Evolutionary conservation across 2,797 vertebrate genomes (phyloP), one percentile per base, ranked within the genome.

Genomic region (Erpetoichthys calabaricus): DNA sequence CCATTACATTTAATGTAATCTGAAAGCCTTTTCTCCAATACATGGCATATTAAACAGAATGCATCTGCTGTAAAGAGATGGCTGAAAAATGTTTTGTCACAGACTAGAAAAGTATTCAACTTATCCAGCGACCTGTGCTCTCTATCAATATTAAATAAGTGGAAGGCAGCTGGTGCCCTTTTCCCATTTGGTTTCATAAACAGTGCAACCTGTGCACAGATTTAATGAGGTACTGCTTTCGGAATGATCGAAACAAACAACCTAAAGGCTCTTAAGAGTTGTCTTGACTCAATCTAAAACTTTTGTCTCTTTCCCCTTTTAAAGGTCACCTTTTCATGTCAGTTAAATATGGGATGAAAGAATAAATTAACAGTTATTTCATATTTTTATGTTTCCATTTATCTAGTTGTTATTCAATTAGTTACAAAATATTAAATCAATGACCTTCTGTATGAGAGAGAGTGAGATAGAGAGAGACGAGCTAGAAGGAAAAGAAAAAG

Each of bases 281-380:
- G 5, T 46, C 7, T 9, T 64, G 59, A 62, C 57, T 47, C 66
- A 53, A 47, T 52, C 41, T 57, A 45, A 59, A 66, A 69, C 65
- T 63, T 63, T 56, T n/a, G 42, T 46, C 7, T 44, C 62, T 70
- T 75, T 77, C 67, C 75, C 75, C 70, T 73, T 66, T 58, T 65
- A 66, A 77, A 79, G 73, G 72, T 64, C 74, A 70, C 56, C 61
- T 63, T 66, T 62, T 47, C 62, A 44, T 59, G 67, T 75, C 60
- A 75, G 75, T 75, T 73, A 49, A 57, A 70, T 70, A 54, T 56
- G 63, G 66, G 74, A 72, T 77, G 73, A 75, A 77, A 73, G 73
- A 76, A 73, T 70, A 59, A 58, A 57, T 58, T 42, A 54, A 54
- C 8, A 54, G 9, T 54, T 43, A 6, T 3, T 42, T 4, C 8